Evolutionary conservation across 2,888 invertebrate species (phyloP).

Genomic region (Hydroisotoma schaefferi): DNA sequence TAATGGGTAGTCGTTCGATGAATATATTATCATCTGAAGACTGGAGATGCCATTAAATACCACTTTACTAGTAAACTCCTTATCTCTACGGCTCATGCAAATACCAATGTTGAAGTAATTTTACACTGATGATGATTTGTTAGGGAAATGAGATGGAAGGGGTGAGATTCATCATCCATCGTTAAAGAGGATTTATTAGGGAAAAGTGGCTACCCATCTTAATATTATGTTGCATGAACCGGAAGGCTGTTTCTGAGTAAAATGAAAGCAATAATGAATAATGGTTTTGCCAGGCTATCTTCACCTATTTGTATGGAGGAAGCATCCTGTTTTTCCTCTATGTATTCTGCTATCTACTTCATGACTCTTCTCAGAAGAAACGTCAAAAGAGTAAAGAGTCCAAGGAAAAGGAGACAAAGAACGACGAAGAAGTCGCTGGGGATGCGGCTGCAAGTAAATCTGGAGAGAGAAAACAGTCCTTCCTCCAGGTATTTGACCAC

Average conservation of each 20-base stretch:
- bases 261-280: background rate
- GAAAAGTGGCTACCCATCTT: too few relatives aligned
- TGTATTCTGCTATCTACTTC: conserved; percentile 89
- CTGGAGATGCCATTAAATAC: too few relatives aligned
- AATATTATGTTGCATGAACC: too few relatives aligned
- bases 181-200: background rate
- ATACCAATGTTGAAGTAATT: too few relatives aligned
- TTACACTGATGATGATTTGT: background rate
- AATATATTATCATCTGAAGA: too few relatives aligned
- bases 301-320: conserved; percentile 88
- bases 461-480: conserved; percentile 49
- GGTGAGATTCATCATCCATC: background rate
- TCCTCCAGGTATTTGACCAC: conserved; percentile 45
- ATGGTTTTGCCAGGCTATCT: conserved; percentile 68
- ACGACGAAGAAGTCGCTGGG: conserved; percentile 47
- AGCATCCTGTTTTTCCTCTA: conserved; percentile 89
- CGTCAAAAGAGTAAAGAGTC: conserved; percentile 45
- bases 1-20: too few relatives aligned
- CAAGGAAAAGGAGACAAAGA: conserved; percentile 45
- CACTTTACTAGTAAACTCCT: too few relatives aligned
- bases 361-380: conserved; percentile 61
- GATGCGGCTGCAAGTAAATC: conserved; percentile 48
- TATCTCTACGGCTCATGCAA: too few relatives aligned
- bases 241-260: too few relatives aligned
- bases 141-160: conserved; percentile 1